Evolutionary conservation across 2,113 vertebrate genomes (phyloP), one percentile per base, ranked within the genome.

Genomic region (Lota lota): DNA sequence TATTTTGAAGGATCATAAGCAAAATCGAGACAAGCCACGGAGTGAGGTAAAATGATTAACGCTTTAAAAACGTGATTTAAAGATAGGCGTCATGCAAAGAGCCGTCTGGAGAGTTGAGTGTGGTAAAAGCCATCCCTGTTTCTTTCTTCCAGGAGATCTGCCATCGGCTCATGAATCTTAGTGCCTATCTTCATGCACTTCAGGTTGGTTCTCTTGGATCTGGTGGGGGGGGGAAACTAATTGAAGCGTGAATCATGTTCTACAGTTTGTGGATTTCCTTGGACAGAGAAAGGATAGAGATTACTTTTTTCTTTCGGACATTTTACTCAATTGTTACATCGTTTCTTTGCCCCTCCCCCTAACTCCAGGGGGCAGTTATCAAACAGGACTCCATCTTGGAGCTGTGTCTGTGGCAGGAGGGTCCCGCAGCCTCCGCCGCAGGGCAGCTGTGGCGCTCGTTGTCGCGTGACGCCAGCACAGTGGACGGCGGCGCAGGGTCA

Each of bases 301-400:
- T 33, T n/a, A n/a, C n/a, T n/a, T n/a, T n/a, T n/a, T n/a, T n/a
- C n/a, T n/a, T n/a, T n/a, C n/a, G n/a, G 28, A 33, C 28, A 33
- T 6, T 47, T 47, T 10, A 47, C 8, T 47, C 12, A 0, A 47
- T 47, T 11, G 10, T 12, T 47, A 12, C 7, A 12, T 0, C 12
- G 40, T 2, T 12, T 11, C 40, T 11, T 56, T 56, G 16, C 40
- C 57, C 19, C 10, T 33, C n/a, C 0, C 56, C 0, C 21, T 5
- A 16, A 16, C 53, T 0, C 0, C 80, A 97, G 95, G 94, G 89
- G 0, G 88, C 90, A 0, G 92, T 95, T 57, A 91, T 93, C 21
- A 94, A 93, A 77, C 95, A 96, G 83, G 95, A 96, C 83, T 93
- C 94, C 0, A 68, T 94, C 61, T 79, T 96, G 82, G 94, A 95